Base-by-base conservation (phyloP, 2,797 vertebrate genomes). In the Spinus pinus region DNA sequence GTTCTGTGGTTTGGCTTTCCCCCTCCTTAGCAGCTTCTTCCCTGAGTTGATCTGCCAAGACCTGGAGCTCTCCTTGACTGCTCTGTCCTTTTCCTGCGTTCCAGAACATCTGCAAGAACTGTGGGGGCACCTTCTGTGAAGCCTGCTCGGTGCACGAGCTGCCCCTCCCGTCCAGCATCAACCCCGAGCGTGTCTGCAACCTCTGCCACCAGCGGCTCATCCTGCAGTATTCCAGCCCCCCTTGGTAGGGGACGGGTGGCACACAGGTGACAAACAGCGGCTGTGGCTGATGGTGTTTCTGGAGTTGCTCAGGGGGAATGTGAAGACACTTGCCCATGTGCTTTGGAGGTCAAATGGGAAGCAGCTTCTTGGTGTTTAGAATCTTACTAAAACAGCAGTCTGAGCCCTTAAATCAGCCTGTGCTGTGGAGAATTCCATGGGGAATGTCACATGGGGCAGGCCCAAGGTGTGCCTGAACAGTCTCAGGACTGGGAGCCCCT, bases 81-180 rank as follows among this genome's bases (percentile, higher is more conserved):
- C 41, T 35, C 14, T 37, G 24, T 47, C 14, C 35, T 66, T 22
- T 37, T 88, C 95, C 64, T 86, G 62, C 28, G 3, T 91, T 92
- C 15, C 79, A 99, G 99, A 98, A 97, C 42, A 95, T 84, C 47
- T 99, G 99, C 93, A 98, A 98, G 97, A 99, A 99, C 98, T 99
- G 99, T 47, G 92, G 94, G 6, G 98, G 98, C 6, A 87, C 97
- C 49, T 99, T 99, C 98, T 99, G 99, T 16, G 96, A 98, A 70
- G 96, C 95, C 93, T 99, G 99, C 21, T 97, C 98, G 2, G 96
- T 93, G 21, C 98, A 99, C 0, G 98, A 99, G 97, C 98, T 99
- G 94, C 99, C 99, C 9, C 96, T 99, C 18, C 99, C 99, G 0
- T 99, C 99, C 30, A 99, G 99, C 87, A 99, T 99, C 83, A 97